phyloP scores from a whole-genome alignment of 2,113 vertebrate genomes.

The Chaenogobius annularis region DNA sequence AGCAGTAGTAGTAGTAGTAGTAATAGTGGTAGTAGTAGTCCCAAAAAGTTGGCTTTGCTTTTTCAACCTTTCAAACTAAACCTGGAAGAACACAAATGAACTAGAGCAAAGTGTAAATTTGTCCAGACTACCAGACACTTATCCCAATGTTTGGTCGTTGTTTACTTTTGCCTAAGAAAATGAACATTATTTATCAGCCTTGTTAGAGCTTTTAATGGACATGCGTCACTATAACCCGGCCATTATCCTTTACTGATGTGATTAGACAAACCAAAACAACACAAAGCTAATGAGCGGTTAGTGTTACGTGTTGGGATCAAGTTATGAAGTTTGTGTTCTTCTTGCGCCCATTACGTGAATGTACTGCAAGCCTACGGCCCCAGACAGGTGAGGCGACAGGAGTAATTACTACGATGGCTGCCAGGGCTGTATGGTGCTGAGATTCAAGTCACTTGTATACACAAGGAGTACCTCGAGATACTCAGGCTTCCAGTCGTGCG shows the following conservation, averaged over 20 bases:
- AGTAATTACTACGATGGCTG: too few relatives aligned
- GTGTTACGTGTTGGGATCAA: conserved; percentile 12
- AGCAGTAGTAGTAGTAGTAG: too few relatives aligned
- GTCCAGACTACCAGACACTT: not conserved
- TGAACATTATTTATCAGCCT: conserved; percentile 17
- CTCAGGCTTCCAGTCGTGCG: too few relatives aligned
- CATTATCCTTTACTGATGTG: conserved; percentile 43
- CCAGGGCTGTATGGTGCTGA: too few relatives aligned
- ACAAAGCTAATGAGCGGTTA: conserved; percentile 51
- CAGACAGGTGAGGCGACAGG: conserved; percentile 27
- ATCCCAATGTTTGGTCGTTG: not conserved
- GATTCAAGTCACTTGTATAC: too few relatives aligned
- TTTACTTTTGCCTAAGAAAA: conserved; percentile 5
- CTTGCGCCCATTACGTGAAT: conserved; percentile 15
- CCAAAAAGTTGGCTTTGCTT: not conserved
- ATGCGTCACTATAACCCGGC: conserved; percentile 37
- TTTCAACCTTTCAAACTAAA: not conserved
- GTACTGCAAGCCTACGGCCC: too few relatives aligned
- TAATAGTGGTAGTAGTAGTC: too few relatives aligned
- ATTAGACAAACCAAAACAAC: conserved; percentile 37
- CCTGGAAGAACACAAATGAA: not conserved
- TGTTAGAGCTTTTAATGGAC: conserved; percentile 34
- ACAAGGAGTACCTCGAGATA: too few relatives aligned
- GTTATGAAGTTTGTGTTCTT: too few relatives aligned
- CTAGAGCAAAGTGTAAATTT: not conserved